Evolutionary conservation across 2,797 vertebrate species (phyloP).

Genomic region (Paguma larvata): DNA sequence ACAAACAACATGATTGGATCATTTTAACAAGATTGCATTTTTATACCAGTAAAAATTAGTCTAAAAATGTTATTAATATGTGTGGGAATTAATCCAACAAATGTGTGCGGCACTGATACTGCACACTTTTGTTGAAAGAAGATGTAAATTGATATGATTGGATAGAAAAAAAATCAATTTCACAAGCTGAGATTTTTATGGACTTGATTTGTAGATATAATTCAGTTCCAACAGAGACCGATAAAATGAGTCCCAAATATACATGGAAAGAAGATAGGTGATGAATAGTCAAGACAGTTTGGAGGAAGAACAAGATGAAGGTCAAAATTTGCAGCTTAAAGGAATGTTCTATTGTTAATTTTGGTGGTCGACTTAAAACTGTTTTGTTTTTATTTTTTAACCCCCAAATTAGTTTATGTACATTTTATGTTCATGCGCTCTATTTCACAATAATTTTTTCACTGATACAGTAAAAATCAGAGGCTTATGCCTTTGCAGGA

Average conservation of each 20-base stretch:
- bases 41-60: not conserved
- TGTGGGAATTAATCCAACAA: not conserved
- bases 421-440: not conserved
- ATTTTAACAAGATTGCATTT: constrained; percentile 4
- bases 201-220: constrained; percentile 7
- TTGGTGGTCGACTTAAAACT: not conserved
- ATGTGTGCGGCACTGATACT: not conserved
- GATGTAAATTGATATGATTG: not conserved
- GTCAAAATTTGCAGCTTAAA: not conserved
- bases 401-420: not conserved
- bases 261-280: not conserved
- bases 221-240: not conserved
- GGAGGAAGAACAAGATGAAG: not conserved
- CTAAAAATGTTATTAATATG: not conserved
- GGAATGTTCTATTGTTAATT: not conserved
- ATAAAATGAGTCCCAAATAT: not conserved
- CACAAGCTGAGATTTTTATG: not conserved
- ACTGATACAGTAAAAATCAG: not conserved
- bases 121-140: not conserved
- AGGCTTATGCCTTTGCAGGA: not conserved
- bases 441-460: not conserved
- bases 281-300: not conserved
- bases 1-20: not conserved
- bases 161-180: not conserved
- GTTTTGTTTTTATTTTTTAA: constrained; percentile 12